Percentiles rank a stretch among this genome's conserved stretches.
These are phyloP conservation scores for Brachypteracias leptosomus DNA, from an alignment of 2,113 vertebrate species.

Conservation along the genomic window DNA sequence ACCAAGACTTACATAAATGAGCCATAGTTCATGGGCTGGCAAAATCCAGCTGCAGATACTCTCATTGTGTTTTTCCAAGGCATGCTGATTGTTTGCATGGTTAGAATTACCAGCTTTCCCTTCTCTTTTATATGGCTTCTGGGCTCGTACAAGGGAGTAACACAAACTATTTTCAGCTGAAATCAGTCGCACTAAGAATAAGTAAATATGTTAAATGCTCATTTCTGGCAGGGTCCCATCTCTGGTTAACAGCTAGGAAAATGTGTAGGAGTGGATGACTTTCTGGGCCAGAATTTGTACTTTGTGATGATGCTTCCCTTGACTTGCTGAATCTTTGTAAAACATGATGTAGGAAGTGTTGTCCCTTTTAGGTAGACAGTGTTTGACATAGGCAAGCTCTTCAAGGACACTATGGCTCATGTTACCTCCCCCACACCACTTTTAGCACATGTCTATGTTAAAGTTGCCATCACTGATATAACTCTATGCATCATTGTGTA, in stretches of 20 bases:
- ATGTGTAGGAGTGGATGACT: neutral
- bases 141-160: neutral
- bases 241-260: neutral
- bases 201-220: neutral
- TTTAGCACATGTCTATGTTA: accelerated
- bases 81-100: neutral
- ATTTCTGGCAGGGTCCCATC: neutral
- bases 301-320: neutral
- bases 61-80: neutral
- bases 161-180: neutral
- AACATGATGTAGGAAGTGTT: neutral
- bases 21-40: neutral
- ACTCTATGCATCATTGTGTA: neutral
- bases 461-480: neutral
- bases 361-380: neutral
- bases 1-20: neutral
- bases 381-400: neutral
- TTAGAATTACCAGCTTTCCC: neutral
- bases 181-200: neutral
- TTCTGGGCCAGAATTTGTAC: neutral
- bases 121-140: neutral
- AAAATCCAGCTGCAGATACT: neutral
- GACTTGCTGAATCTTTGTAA: neutral
- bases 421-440: neutral
- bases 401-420: neutral